Percentiles rank a stretch among this genome's conserved stretches.
Conservation (phyloP, 2,888 invertebrate species). For the Leistus spinibarbis region DNA sequence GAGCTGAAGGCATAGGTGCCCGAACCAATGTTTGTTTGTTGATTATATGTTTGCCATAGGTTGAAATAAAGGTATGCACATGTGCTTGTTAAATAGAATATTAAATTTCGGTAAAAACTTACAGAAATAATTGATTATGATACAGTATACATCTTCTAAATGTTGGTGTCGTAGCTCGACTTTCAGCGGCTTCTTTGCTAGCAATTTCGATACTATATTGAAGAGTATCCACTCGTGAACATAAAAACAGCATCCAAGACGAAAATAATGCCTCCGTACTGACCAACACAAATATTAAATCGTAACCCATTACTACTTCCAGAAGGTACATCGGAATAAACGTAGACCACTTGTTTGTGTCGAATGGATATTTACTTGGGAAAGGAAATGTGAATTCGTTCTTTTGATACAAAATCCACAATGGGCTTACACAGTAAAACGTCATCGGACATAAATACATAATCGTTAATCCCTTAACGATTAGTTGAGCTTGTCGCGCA, state of each 20-base stretch:
- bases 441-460: background rate
- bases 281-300: background rate
- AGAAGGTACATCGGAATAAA: background rate
- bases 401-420: background rate
- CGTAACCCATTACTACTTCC: background rate
- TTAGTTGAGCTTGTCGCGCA: background rate
- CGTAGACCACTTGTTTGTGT: background rate
- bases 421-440: slow-evolving; percentile 2
- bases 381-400: background rate
- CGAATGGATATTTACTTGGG: slow-evolving; percentile 9
- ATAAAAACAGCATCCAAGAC: background rate
- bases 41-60: too few relatives aligned
- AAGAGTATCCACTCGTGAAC: slow-evolving; percentile 7
- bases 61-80: too few relatives aligned
- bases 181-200: slow-evolving; percentile 5
- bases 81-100: too few relatives aligned
- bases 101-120: background rate
- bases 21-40: too few relatives aligned
- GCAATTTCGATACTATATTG: slow-evolving; percentile 5
- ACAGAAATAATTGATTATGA: slow-evolving; percentile 14
- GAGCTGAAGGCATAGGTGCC: too few relatives aligned
- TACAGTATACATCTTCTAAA: slow-evolving; percentile 15
- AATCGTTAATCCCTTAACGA: background rate
- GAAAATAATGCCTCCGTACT: slow-evolving; percentile 3
- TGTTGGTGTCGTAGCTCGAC: background rate